Percentiles rank a stretch among this genome's conserved stretches.
These are phyloP conservation scores for Calyptomena viridis DNA, from an alignment of 2,113 vertebrate genomes.

Conservation along the genomic window DNA sequence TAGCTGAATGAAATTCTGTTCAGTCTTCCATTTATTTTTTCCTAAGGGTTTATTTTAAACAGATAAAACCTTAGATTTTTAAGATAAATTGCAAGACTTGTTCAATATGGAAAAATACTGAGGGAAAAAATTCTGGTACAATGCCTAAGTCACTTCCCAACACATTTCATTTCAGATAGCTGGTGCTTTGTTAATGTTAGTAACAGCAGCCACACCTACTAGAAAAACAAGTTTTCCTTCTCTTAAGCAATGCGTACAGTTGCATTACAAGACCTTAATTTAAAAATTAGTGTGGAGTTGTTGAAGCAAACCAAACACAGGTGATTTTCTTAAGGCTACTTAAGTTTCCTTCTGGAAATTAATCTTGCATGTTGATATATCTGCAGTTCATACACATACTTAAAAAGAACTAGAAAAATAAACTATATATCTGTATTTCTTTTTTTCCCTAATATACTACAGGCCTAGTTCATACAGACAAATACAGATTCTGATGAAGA, in stretches of 20 bases:
- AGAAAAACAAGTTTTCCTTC: slow-evolving; percentile 44
- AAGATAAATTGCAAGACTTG: not conserved
- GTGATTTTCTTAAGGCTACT: not conserved
- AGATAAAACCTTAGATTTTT: not conserved
- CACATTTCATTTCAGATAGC: not conserved
- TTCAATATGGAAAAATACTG: not conserved
- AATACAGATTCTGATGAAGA: not conserved
- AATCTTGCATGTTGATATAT: not conserved
- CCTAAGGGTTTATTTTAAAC: not conserved
- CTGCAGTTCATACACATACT: not conserved
- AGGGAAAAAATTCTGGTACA: not conserved
- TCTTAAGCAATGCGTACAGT: not conserved
- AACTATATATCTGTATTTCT: not conserved
- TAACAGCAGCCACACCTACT: slow-evolving; percentile 34
- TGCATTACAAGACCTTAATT: not conserved
- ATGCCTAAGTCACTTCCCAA: not conserved
- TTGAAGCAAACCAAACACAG: not conserved
- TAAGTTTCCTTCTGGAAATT: not conserved
- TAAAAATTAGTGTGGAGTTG: not conserved
- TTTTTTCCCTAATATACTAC: not conserved
- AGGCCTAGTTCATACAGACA: not conserved
- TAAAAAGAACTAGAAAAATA: not conserved
- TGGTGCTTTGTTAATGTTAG: not conserved
- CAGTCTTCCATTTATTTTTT: not conserved
- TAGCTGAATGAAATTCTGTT: not conserved